These are phyloP conservation scores for Etheostoma spectabile DNA, from an alignment of 2,113 vertebrate genomes.

Conservation along the genomic window DNA sequence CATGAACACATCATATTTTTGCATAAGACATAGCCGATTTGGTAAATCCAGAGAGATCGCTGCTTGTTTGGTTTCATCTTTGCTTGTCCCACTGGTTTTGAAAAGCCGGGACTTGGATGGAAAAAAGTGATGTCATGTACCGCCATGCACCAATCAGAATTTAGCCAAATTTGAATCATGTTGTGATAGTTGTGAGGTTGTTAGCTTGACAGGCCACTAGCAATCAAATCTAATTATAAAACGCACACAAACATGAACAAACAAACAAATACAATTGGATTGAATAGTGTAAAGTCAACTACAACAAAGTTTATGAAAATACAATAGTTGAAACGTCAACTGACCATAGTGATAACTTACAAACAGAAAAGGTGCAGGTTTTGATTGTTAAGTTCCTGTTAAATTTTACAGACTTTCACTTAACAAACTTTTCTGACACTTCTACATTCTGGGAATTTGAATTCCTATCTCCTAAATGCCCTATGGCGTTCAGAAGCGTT, in stretches of 20 bases:
- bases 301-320: background rate
- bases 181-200: background rate
- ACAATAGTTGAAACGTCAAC: background rate
- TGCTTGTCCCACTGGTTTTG: background rate
- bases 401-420: background rate
- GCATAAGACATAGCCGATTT: background rate
- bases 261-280: background rate
- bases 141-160: background rate
- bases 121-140: background rate
- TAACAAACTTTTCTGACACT: conserved; percentile 20
- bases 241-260: background rate
- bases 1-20: background rate
- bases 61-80: background rate
- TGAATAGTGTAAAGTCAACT: background rate
- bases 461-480: conserved; percentile 54
- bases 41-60: background rate
- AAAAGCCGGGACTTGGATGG: background rate
- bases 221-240: background rate
- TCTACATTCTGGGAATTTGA: conserved; percentile 24
- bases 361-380: background rate
- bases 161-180: background rate
- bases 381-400: background rate
- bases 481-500: conserved; percentile 46
- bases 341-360: background rate
- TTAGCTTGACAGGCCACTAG: background rate